phyloP scores from a whole-genome alignment of 2,797 vertebrate species.

The Halcyon chelicuti region DNA sequence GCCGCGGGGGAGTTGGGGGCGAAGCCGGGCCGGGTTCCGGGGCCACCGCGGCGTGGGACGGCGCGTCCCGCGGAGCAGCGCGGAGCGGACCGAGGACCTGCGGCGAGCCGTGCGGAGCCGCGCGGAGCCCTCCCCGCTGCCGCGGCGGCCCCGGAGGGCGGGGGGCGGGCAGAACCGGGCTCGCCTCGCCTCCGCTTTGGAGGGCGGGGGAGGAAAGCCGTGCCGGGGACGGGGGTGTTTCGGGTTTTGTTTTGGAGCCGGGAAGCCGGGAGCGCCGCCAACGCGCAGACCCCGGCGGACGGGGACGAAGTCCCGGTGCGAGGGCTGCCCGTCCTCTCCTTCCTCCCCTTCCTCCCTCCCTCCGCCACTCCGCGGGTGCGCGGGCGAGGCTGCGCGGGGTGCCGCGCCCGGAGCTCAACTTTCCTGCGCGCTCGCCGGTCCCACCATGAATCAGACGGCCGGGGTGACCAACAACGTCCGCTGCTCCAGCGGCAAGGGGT shows the following conservation, averaged over 20 bases:
- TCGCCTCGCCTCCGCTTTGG: slow-evolving; percentile 35
- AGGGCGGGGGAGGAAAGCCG: slow-evolving; percentile 13
- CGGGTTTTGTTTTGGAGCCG: background rate
- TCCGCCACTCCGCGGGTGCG: background rate
- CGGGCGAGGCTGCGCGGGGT: background rate
- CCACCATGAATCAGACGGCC: slow-evolving; percentile 94
- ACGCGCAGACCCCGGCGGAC: background rate
- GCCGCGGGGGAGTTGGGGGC: background rate
- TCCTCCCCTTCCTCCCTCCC: too few species aligned
- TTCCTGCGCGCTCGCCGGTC: background rate
- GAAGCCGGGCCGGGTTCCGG: background rate
- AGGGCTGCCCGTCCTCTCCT: background rate
- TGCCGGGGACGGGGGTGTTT: background rate
- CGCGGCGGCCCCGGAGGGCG: background rate
- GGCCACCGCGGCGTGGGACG: background rate
- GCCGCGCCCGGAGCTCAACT: background rate
- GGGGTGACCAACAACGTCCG: slow-evolving; percentile 91
- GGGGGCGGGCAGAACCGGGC: slow-evolving; percentile 45
- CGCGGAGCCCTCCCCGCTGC: background rate
- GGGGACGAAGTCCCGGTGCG: background rate
- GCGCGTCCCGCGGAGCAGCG: background rate
- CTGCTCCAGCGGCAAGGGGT: slow-evolving; percentile 86
- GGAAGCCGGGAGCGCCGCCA: background rate
- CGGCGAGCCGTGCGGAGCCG: background rate
- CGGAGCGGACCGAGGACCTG: background rate